Evolutionary conservation across 2,888 invertebrate genomes (phyloP), one percentile per base, ranked within the genome.

Genomic region (Palloptera scutellata): DNA sequence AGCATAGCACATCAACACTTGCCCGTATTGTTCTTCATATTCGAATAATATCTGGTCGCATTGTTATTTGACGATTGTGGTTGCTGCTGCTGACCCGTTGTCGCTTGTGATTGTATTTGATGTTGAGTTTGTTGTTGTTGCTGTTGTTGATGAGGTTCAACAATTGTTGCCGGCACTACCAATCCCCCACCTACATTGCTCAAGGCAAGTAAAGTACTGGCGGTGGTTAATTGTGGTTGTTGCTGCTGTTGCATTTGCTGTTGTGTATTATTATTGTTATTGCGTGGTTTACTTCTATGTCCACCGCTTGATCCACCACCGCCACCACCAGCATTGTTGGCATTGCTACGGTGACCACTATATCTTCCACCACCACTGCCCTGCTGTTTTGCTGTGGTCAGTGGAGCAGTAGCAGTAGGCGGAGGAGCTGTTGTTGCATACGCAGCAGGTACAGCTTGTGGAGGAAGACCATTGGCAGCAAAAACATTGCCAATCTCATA

Each of bases 401-500:
- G 74, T 30, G 75, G 69, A 73, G 79, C 76, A 68, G 78, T 70
- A 71, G 79, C 75, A 71, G 79, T 76, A 61, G 74, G 72, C 67
- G 80, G 78, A 61, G 81, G 79, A 67, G 80, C 77, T 52, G 81
- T 72, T 67, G 77, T 67, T 40, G 84, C 73, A 63, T 79, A 82
- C 54, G 80, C 77, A 53, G 82, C 73, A 43, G 89, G 90, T 64
- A 89, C 86, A 66, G 88, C 87, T 81, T 90, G 91, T 60, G 91
- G 91, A 67, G 91, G 75, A 74, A 92, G 85, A 66, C 92, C 91
- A 83, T 92, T 92, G 77, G 91, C 88, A 77, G 91, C 88, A 83
- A 91, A 91, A 71, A 92, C 89, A 81, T 89, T 88, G 75, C 89
- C 87, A 79, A 92, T 88, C 74, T 91, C 91, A 77, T 89, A 91